phyloP scores from a whole-genome alignment of 53 echinoderm and acorn worm genomes.

The Antedon mediterranea region DNA sequence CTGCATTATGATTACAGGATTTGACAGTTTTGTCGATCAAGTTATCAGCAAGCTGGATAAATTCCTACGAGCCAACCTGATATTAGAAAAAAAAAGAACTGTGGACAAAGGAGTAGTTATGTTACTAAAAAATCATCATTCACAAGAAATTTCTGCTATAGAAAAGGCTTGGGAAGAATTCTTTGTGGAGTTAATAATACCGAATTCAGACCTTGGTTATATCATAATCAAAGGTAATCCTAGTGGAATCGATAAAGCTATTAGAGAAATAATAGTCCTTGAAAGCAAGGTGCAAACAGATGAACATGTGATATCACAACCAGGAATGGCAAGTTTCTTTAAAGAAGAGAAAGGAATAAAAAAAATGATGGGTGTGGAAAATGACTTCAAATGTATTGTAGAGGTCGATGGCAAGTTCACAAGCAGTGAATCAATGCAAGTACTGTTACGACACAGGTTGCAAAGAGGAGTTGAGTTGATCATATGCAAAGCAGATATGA shows the following conservation, averaged over 20 bases:
- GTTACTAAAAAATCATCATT: not conserved
- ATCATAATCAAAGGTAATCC: not conserved
- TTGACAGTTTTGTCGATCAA: not conserved
- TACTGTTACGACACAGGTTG: not conserved
- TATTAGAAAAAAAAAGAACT: not conserved
- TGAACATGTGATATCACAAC: conserved; percentile 21
- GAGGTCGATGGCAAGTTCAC: not conserved
- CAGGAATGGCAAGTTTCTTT: conserved; percentile 33
- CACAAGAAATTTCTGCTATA: not conserved
- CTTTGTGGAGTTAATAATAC: not conserved
- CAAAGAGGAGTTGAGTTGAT: not conserved
- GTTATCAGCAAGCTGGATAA: not conserved
- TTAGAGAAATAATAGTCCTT: not conserved
- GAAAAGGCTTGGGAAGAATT: not conserved
- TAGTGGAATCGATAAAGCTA: not conserved
- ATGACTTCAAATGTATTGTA: conserved; percentile 17
- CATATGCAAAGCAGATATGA: conserved; percentile 33
- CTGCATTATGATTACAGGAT: not conserved
- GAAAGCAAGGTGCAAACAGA: not conserved
- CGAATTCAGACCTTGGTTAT: not conserved
- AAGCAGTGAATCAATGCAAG: not conserved
- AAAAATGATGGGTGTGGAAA: conserved; percentile 1
- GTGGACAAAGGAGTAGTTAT: not conserved
- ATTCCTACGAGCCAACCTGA: not conserved
- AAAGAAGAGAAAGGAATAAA: conserved; percentile 19